Conservation (phyloP, 2,888 invertebrate species). For the Metellina segmentata region DNA sequence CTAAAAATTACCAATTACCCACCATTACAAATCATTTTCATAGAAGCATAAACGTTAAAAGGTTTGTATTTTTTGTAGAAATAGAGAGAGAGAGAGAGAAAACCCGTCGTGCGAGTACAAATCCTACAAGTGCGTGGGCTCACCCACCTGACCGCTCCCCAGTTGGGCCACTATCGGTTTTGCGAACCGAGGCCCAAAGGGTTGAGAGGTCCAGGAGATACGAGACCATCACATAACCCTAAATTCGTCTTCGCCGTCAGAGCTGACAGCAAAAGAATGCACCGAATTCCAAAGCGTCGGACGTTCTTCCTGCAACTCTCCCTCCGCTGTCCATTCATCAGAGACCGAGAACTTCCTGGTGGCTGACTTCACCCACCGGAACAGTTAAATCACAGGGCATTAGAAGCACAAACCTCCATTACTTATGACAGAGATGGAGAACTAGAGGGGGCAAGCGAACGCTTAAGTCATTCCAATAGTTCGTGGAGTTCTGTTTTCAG, state of each 20-base stretch:
- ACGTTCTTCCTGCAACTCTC: background rate
- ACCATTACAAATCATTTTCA: too few relatives aligned
- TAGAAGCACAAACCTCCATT: background rate
- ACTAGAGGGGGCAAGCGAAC: background rate
- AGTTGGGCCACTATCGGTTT: background rate
- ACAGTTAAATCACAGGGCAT: background rate
- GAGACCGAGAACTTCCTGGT: background rate
- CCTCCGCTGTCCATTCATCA: conserved; percentile 9
- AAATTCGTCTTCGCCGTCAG: background rate
- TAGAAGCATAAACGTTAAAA: too few relatives aligned
- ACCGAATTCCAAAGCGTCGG: background rate
- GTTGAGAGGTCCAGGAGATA: background rate
- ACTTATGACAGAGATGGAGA: background rate
- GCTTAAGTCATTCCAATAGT: background rate
- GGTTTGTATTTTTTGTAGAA: too few relatives aligned
- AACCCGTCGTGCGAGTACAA: too few relatives aligned
- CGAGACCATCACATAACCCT: background rate
- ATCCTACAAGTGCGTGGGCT: too few relatives aligned
- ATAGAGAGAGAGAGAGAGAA: too few relatives aligned
- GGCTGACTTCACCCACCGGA: background rate
- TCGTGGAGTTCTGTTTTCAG: background rate
- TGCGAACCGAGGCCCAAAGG: background rate
- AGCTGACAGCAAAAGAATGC: background rate
- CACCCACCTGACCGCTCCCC: background rate
- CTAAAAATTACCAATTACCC: too few relatives aligned